These are phyloP conservation scores for Trichogramma pretiosum DNA, from an alignment of 1,140 invertebrate species.

Conservation along the genomic window DNA sequence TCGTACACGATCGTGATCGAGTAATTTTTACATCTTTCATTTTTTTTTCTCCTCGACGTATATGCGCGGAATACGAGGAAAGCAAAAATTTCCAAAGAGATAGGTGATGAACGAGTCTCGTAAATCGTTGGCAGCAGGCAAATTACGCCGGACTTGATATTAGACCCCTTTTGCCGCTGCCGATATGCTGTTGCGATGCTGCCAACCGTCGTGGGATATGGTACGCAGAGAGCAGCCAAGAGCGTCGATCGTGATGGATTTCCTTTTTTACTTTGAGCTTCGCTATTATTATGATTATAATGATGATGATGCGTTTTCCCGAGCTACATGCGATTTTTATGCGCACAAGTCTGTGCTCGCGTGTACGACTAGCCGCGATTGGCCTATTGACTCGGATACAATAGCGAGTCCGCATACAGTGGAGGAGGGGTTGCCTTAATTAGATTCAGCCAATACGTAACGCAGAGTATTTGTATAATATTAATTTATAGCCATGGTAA, in stretches of 20 bases:
- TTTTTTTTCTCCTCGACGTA: neutral
- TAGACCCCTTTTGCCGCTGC: neutral
- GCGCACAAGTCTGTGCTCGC: too few species aligned
- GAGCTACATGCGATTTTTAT: too few species aligned
- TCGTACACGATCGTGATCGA: neutral
- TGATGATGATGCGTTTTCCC: neutral
- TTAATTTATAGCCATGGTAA: too few species aligned
- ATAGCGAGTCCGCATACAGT: too few species aligned
- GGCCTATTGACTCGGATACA: too few species aligned
- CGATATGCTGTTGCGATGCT: neutral
- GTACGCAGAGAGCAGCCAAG: neutral
- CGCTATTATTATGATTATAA: neutral
- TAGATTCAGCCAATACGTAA: too few species aligned
- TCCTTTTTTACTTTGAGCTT: neutral
- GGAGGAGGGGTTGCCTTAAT: too few species aligned
- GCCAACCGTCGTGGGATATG: neutral
- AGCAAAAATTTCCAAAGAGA: neutral
- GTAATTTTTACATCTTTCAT: neutral
- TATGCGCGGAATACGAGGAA: neutral
- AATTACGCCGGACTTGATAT: constrained; percentile 8
- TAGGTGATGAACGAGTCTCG: constrained; percentile 10
- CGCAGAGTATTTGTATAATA: too few species aligned
- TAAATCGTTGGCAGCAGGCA: constrained; percentile 7
- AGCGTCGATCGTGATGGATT: constrained; percentile 7
- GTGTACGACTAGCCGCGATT: too few species aligned